phyloP scores from a whole-genome alignment of 2,113 vertebrate genomes.

The Paedocypris sp. region DNA sequence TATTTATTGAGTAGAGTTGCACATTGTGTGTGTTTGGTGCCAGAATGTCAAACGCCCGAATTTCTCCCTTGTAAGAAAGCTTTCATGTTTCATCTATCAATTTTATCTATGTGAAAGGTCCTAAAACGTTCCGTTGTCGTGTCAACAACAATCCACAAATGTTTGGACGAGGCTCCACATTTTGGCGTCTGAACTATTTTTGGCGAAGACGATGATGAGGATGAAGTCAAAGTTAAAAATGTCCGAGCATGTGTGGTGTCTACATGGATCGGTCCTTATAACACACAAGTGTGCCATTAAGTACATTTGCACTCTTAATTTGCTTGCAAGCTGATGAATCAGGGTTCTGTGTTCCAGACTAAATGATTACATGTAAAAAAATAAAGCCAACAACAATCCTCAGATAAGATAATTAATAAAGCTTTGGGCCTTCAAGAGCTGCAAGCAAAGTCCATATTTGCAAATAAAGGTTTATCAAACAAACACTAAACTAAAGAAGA shows the following conservation, averaged over 20 bases:
- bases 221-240: slow-evolving; percentile 16
- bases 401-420: neutral
- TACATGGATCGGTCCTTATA: neutral
- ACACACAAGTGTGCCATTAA: neutral
- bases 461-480: too few species aligned
- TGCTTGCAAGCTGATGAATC: too few species aligned
- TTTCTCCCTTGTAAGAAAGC: too few species aligned
- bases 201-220: slow-evolving; percentile 16
- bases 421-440: neutral
- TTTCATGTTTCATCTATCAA: too few species aligned
- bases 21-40: too few species aligned
- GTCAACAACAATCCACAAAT: neutral
- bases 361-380: too few species aligned
- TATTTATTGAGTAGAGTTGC: too few species aligned
- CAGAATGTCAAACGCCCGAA: too few species aligned
- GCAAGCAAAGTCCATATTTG: neutral
- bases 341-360: too few species aligned
- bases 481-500: neutral
- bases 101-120: too few species aligned
- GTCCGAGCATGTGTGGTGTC: neutral
- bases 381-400: neutral
- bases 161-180: neutral
- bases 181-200: slow-evolving; percentile 15
- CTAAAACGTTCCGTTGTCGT: too few species aligned
- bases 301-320: neutral